A percentile compares a stretch with the other conserved stretches of the same genome.
phyloP scores from a whole-genome alignment of 2,888 invertebrate species.

The Sthenelais limicola region DNA sequence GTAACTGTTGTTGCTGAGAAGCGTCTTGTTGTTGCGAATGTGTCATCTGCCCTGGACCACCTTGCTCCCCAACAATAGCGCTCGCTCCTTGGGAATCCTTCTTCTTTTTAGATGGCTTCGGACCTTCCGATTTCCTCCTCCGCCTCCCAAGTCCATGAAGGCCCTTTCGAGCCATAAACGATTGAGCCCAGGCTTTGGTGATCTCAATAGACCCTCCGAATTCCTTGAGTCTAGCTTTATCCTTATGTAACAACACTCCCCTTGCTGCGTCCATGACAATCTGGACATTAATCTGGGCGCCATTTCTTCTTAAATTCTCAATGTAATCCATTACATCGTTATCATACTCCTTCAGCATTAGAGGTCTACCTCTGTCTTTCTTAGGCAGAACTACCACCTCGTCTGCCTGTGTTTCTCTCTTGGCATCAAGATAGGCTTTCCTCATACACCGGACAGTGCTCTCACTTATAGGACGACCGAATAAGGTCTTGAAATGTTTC shows the following conservation, averaged over 20 bases:
- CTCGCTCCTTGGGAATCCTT: not conserved
- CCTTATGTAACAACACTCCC: slow-evolving; percentile 42
- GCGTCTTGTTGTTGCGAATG: slow-evolving; percentile 7
- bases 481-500: slow-evolving; percentile 26
- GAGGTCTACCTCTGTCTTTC: slow-evolving; percentile 38
- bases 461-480: slow-evolving; percentile 22
- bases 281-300: slow-evolving; percentile 28
- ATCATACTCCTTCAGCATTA: slow-evolving; percentile 44
- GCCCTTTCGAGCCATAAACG: slow-evolving; percentile 27
- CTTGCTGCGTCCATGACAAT: slow-evolving; percentile 41
- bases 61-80: not conserved
- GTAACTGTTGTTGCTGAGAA: slow-evolving; percentile 43
- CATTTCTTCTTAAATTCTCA: slow-evolving; percentile 32
- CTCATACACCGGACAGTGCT: slow-evolving; percentile 34
- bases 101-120: slow-evolving; percentile 17
- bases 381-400: slow-evolving; percentile 31
- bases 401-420: slow-evolving; percentile 26
- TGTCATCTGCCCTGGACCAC: no score
- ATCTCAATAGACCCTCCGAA: slow-evolving; percentile 23
- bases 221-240: slow-evolving; percentile 39
- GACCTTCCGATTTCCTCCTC: slow-evolving; percentile 17
- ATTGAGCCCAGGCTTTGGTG: slow-evolving; percentile 32
- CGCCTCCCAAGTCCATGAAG: slow-evolving; percentile 21
- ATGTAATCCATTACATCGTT: slow-evolving; percentile 36
- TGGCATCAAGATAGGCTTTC: slow-evolving; percentile 25